Base-by-base conservation (phyloP, 2,113 vertebrate species). In the Phrynocephalus versicolor region DNA sequence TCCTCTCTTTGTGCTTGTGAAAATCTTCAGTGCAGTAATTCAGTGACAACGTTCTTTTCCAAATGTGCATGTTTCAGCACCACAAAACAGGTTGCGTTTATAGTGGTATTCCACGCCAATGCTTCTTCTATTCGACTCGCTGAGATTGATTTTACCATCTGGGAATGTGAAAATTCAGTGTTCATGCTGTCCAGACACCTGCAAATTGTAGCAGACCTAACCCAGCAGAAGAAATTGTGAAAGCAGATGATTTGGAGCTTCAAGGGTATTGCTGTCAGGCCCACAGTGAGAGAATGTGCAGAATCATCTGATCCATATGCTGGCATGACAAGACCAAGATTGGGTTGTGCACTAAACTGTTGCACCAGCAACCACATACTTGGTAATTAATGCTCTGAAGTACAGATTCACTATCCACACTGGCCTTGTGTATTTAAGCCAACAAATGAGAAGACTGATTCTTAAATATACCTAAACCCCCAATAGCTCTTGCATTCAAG, bases 131-230 rank as follows among this genome's bases (percentile, higher is more conserved):
- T 69, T 88, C 79, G 1, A 1, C 70, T 21, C 15, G 0, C 25
- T 78, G 37, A 85, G 83, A 83, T 89, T 87, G 81, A 85, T 85
- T 92, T 88, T 87, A 51, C 85, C 89, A 80, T 78, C 0, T 27
- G 87, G 71, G 1, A 84, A 41, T 65, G 16, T 84, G 71, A 82
- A 88, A 87, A 69, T 81, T 92, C 84, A 74, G 64, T 88, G 37
- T 83, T 91, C 35, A 19, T 88, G 74, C 65, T 83, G 5, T 83
- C n/a, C 30, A 37, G 39, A 78, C 87, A 65, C 57, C 79, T 10
- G 64, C 75, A 71, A 81, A 30, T 57, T 64, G 77, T 64, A 85
- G 33, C 79, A 37, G 27, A 82, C n/a, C 41, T 85, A 35, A 7
- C 83, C 65, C 79, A 82, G 73, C 65, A 19, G 74, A 15, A 72